Evolutionary conservation across 2,888 invertebrate genomes (phyloP), one percentile per base, ranked within the genome.

Genomic region (Chymomyza fuscimana): DNA sequence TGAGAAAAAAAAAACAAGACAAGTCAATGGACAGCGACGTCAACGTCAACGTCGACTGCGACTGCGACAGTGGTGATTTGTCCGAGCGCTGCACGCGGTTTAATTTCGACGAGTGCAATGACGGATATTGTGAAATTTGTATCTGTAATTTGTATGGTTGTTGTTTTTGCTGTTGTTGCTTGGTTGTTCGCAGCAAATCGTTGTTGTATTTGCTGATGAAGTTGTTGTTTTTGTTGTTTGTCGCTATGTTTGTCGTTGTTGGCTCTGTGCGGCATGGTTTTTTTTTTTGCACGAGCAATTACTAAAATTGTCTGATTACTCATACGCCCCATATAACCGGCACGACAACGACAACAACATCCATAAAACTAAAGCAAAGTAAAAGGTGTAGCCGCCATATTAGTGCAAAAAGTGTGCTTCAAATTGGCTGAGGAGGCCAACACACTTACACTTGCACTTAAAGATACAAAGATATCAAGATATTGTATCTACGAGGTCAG

Each of bases 271-370:
- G 32, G 32, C 32, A 32, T 32, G 32, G 32, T 7, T 32, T 32
- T 32, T 32, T 32, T 64, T 71, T 74, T 77, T 74, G 69, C 75
- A 80, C 77, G 76, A 75, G 86, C 88, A 84, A 87, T 84, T 84
- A 87, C 87, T 83, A 78, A 87, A 84, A 84, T 83, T 87, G 88
- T 87, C 71, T 67, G 87, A 87, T 84, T 84, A 84, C 83, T 84
- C 83, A 84, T 84, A 87, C 83, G 87, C 86, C 83, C 86, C 87
- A 82, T 83, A 87, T 86, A 85, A 87, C 87, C 87, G 87, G 87
- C 82, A 85, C 82, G 77, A 70, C 65, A 67, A 60, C 73, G 63
- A 29, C 16, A 62, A 19, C 22, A 40, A 29, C n/a, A 63, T 54
- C 58, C 22, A 25, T 25, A 19, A 19, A 25, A 54, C 25, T 25